phyloP scores from a whole-genome alignment of 2,797 vertebrate genomes.

The Enteromius viviparus region DNA sequence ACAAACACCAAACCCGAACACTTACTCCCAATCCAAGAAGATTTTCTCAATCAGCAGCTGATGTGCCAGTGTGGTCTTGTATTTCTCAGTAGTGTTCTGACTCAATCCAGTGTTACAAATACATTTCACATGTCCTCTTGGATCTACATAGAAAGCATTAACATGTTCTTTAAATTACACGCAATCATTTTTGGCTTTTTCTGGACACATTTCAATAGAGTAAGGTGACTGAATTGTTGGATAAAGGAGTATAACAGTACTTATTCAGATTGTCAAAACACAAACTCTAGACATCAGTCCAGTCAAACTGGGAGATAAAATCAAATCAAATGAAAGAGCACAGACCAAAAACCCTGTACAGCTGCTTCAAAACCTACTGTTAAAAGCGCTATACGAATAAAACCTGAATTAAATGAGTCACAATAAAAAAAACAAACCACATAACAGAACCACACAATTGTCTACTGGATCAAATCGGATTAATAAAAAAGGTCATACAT shows the following conservation, averaged over 20 bases:
- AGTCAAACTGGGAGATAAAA: conserved; percentile 2
- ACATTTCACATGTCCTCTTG: not conserved
- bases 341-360: conserved; percentile 7
- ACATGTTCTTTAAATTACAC: conserved; percentile 16
- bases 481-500: conserved; percentile 52
- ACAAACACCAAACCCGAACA: not conserved
- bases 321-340: conserved; percentile 10
- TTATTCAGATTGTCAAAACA: conserved; percentile 46
- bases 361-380: conserved; percentile 20
- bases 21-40: not conserved
- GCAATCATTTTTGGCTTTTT: conserved; percentile 54
- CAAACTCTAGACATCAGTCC: conserved; percentile 7
- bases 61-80: conserved; percentile 14
- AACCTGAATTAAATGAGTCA: conserved; percentile 25
- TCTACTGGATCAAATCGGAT: conserved; percentile 43
- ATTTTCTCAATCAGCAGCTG: conserved; percentile 21
- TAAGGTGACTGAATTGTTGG: conserved; percentile 32
- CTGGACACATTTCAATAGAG: conserved; percentile 28
- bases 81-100: conserved; percentile 50
- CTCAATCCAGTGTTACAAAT: conserved; percentile 50
- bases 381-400: conserved; percentile 29
- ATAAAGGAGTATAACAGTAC: conserved; percentile 43
- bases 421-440: conserved; percentile 16
- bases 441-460: conserved; percentile 34
- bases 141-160: conserved; percentile 20